Base-by-base conservation (phyloP, 2,797 vertebrate species). In the Lagodon rhomboides region DNA sequence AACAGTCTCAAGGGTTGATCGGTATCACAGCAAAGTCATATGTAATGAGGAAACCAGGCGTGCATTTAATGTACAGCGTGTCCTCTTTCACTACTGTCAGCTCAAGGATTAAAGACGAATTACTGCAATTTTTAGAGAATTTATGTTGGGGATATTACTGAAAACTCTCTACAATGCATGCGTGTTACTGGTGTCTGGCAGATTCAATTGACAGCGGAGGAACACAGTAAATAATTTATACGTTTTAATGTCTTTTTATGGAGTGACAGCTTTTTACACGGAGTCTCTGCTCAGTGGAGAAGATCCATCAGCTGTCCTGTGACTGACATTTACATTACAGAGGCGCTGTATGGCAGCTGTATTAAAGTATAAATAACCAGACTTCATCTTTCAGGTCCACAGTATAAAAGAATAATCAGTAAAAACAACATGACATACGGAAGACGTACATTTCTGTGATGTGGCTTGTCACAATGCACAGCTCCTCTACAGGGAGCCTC, bases 1-100 rank as follows among this genome's bases (percentile, higher is more conserved):
- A 86, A 83, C 71, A 79, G 63, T 87, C 81, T 85, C 77, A 68
- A 75, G 62, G 80, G 77, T 66, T 79, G 60, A 83, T 75, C 67
- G 50, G 75, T 47, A 73, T 79, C 46, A 79, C 54, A 68, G 75
- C 46, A 68, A 62, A 81, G 69, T 70, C 68, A 59, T 69, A 68
- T 56, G 43, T 74, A 80, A 73, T 79, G 70, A 81, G 38, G 16
- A 81, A 60, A 71, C 3, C 43, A 77, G 56, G 65, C 25, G 5
- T 69, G 47, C 20, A 53, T 80, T 73, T 80, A 77, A 82, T 75
- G 58, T 60, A 64, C 59, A 84, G 43, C 7, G 49, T 68, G 61
- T 78, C 47, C 50, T 12, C 53, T 47, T 83, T 58, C 5, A 53
- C 38, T 64, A 12, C 9, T 65, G 59, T 79, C 25, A 68, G 68